phyloP scores from a whole-genome alignment of 2,888 invertebrate genomes.

The Phalera bucephala region DNA sequence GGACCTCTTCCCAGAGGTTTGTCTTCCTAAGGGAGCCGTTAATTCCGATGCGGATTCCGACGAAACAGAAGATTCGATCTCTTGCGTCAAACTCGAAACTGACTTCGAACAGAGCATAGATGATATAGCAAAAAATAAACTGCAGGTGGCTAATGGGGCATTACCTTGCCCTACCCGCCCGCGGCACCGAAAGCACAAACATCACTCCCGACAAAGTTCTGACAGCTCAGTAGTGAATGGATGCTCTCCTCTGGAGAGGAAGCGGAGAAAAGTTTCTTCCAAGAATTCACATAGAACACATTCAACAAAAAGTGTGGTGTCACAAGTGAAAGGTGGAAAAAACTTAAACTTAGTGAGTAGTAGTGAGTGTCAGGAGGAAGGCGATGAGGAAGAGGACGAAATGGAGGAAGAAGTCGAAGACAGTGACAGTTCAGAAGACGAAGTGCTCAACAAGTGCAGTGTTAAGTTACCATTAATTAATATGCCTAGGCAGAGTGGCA shows the following conservation, averaged over 20 bases:
- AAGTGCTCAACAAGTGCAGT: slow-evolving; percentile 71
- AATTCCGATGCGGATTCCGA: slow-evolving; percentile 45
- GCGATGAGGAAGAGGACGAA: slow-evolving; percentile 36
- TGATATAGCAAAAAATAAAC: slow-evolving; percentile 69
- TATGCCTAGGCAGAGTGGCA: slow-evolving; percentile 71
- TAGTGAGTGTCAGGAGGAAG: slow-evolving; percentile 69
- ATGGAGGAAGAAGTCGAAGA: slow-evolving; percentile 42
- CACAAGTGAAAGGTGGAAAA: slow-evolving; percentile 78
- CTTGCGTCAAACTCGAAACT: slow-evolving; percentile 75
- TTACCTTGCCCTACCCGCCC: slow-evolving; percentile 56
- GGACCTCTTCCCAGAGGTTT: slow-evolving; percentile 73
- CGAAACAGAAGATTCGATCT: slow-evolving; percentile 50
- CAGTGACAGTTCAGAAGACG: slow-evolving; percentile 72
- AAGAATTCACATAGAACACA: slow-evolving; percentile 67
- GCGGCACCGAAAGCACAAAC: slow-evolving; percentile 72
- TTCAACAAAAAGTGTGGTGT: slow-evolving; percentile 56
- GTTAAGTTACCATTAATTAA: slow-evolving; percentile 75
- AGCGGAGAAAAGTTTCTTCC: slow-evolving; percentile 67
- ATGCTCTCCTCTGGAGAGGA: slow-evolving; percentile 61
- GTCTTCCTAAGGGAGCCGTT: slow-evolving; percentile 47
- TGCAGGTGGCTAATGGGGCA: slow-evolving; percentile 62
- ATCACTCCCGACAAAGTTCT: slow-evolving; percentile 62
- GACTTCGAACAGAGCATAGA: slow-evolving; percentile 80
- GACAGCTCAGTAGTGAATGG: slow-evolving; percentile 60
- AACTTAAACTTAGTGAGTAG: slow-evolving; percentile 80